These are phyloP conservation scores for Montipora cactus DNA, from an alignment of 64 coral and sea anemone genomes.

Conservation along the genomic window DNA sequence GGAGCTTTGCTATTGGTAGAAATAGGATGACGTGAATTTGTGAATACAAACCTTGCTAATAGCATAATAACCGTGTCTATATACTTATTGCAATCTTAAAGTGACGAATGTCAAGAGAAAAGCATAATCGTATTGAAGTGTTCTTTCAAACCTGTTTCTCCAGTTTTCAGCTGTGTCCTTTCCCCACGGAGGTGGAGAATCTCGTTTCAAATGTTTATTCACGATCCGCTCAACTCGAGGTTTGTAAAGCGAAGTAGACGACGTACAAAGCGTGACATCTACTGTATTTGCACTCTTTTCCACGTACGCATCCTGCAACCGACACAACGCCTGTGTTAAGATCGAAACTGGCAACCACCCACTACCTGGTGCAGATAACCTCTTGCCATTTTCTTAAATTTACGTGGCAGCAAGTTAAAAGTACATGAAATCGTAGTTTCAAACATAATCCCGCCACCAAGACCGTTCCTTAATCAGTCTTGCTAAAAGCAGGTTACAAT, in stretches of 20 bases:
- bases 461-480: too few species aligned
- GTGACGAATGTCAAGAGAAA: neutral
- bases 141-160: conserved; percentile 86
- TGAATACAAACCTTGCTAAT: too few species aligned
- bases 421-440: too few species aligned
- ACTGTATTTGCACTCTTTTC: conserved; percentile 58
- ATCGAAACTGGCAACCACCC: too few species aligned
- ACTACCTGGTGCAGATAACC: too few species aligned
- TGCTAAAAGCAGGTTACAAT: too few species aligned
- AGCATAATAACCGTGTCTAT: too few species aligned
- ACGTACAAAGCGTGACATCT: conserved; percentile 50
- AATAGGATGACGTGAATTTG: too few species aligned
- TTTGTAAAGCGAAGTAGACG: conserved; percentile 70
- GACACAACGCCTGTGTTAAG: neutral
- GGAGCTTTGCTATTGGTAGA: too few species aligned
- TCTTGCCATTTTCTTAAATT: too few species aligned
- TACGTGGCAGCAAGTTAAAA: too few species aligned
- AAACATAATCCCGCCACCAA: too few species aligned
- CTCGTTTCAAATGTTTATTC: conserved; percentile 61
- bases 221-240: conserved; percentile 73
- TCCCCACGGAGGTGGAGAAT: conserved; percentile 88
- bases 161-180: conserved; percentile 81
- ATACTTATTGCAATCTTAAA: neutral
- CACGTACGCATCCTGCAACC: conserved; percentile 80
- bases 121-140: neutral